These are phyloP conservation scores for Flabesymbios commensalis DNA, from an alignment of 2,888 invertebrate genomes.

Conservation along the genomic window DNA sequence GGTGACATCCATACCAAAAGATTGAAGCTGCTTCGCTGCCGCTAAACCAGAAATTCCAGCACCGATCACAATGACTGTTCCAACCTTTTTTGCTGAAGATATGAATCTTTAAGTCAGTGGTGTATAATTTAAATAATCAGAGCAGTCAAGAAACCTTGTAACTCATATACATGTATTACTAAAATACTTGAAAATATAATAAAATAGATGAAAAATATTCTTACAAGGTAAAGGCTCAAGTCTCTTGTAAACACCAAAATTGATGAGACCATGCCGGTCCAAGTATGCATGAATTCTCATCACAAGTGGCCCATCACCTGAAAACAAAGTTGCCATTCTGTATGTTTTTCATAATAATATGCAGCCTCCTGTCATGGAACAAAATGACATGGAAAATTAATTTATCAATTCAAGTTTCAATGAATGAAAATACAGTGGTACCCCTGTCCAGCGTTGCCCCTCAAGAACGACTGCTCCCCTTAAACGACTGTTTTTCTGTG, in stretches of 20 bases:
- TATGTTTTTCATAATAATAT: background rate
- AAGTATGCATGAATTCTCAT: conserved; percentile 86
- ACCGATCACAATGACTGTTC: conserved; percentile 71
- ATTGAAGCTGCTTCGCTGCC: conserved; percentile 90
- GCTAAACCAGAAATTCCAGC: conserved; percentile 92
- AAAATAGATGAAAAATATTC: background rate
- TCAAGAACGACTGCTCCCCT: too few relatives aligned
- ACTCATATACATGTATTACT: background rate
- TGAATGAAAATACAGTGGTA: background rate
- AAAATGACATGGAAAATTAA: too few relatives aligned
- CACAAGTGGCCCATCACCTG: conserved; percentile 77
- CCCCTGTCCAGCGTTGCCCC: too few relatives aligned
- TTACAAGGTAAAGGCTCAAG: conserved; percentile 66
- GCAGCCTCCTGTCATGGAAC: background rate
- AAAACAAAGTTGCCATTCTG: background rate
- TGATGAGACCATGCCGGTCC: conserved; percentile 94
- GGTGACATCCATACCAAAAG: conserved; percentile 94
- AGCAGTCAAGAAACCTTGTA: too few relatives aligned
- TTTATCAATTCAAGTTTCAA: too few relatives aligned
- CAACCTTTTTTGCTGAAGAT: conserved; percentile 58
- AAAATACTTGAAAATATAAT: background rate
- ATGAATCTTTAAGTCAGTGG: too few relatives aligned
- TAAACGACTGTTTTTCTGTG: too few relatives aligned
- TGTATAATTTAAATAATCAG: too few relatives aligned
- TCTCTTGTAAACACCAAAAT: conserved; percentile 94